A percentile compares a stretch with the other conserved stretches of the same genome.
Conservation (phyloP, 2,888 invertebrate genomes). For the Nephrotoma appendiculata region DNA sequence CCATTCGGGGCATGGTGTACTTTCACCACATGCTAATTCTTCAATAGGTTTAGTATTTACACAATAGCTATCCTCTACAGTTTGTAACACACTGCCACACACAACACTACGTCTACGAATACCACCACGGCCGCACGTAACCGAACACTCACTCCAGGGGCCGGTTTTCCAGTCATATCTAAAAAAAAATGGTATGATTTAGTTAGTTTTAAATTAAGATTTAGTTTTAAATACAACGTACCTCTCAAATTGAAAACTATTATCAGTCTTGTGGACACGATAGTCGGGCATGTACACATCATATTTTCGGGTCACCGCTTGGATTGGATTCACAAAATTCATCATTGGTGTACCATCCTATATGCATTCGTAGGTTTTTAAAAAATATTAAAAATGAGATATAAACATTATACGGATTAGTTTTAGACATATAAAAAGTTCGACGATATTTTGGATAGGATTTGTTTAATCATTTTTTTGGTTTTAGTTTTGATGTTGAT, state of each 20-base stretch:
- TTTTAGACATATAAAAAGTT: too few relatives aligned
- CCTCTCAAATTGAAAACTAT: background rate
- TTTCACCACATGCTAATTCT: conserved; percentile 36
- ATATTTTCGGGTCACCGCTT: background rate
- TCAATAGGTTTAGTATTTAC: conserved; percentile 30
- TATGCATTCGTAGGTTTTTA: background rate
- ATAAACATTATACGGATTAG: too few relatives aligned
- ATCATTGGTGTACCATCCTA: background rate
- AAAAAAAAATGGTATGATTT: background rate
- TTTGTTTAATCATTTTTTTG: background rate
- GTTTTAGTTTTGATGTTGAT: background rate
- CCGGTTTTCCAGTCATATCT: conserved; percentile 35
- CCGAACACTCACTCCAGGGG: conserved; percentile 43
- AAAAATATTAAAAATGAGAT: too few relatives aligned
- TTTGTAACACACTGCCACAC: conserved; percentile 29
- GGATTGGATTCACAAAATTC: background rate
- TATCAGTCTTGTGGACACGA: background rate
- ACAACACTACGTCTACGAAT: conserved; percentile 36
- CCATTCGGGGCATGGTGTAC: conserved; percentile 39
- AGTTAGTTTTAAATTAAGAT: too few relatives aligned
- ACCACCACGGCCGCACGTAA: conserved; percentile 44
- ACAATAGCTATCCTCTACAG: conserved; percentile 30
- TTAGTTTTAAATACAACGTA: background rate
- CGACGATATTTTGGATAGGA: too few relatives aligned
- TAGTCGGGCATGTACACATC: background rate